Evolutionary conservation across 2,888 invertebrate species (phyloP).

Genomic region (Colostygia pectinataria): DNA sequence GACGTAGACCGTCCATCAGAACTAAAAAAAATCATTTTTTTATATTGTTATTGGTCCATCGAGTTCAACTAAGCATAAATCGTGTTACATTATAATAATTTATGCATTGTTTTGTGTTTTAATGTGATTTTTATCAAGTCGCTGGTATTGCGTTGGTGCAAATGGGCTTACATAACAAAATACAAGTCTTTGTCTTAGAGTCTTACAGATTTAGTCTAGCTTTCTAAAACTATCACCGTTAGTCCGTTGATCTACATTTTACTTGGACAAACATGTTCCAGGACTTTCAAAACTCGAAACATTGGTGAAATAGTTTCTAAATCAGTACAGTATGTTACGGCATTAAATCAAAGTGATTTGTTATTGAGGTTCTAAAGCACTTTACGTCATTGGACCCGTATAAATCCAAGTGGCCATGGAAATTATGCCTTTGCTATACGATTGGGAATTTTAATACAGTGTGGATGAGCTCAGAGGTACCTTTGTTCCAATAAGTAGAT

Average conservation of each 20-base stretch:
- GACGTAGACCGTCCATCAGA: too few species aligned
- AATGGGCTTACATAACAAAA: neutral
- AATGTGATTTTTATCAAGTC: too few species aligned
- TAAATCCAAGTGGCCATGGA: constrained; percentile 57
- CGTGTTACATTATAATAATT: too few species aligned
- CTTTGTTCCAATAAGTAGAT: neutral
- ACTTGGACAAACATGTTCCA: constrained; percentile 1
- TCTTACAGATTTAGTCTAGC: neutral
- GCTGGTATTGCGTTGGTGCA: neutral
- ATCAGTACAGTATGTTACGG: constrained; percentile 34
- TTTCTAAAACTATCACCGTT: constrained; percentile 4
- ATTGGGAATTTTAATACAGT: constrained; percentile 21
- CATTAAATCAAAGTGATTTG: constrained; percentile 63
- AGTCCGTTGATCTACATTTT: constrained; percentile 26
- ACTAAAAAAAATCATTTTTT: too few species aligned
- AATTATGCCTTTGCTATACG: constrained; percentile 47
- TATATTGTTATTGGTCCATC: too few species aligned
- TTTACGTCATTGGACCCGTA: constrained; percentile 54
- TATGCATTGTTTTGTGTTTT: too few species aligned
- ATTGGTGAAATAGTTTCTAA: constrained; percentile 33
- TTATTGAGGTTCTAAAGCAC: constrained; percentile 51
- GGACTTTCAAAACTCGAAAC: constrained; percentile 16
- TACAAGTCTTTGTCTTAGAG: too few species aligned
- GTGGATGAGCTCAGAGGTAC: constrained; percentile 4
- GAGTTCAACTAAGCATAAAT: too few species aligned